These are phyloP conservation scores for Teleogryllus oceanicus DNA, from an alignment of 2,888 invertebrate genomes.

Conservation along the genomic window DNA sequence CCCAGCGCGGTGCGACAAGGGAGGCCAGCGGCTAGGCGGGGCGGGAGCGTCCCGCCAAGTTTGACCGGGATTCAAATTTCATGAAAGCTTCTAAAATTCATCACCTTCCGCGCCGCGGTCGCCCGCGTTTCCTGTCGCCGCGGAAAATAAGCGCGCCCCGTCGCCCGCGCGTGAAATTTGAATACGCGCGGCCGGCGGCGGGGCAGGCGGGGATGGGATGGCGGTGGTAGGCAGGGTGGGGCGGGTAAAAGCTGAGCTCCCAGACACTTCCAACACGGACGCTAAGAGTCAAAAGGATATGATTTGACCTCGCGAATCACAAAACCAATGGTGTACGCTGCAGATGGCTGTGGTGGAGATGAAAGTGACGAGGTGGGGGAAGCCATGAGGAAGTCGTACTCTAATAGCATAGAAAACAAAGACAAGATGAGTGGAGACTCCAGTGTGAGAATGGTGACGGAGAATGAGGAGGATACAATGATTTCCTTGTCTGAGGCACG, in stretches of 20 bases:
- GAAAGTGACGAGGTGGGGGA: too few species aligned
- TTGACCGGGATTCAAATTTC: slow-evolving; percentile 10
- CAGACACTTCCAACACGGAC: too few species aligned
- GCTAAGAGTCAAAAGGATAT: too few species aligned
- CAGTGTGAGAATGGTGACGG: too few species aligned
- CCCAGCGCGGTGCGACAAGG: background rate
- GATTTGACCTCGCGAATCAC: too few species aligned
- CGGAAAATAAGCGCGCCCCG: slow-evolving; percentile 6
- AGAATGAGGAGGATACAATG: too few species aligned
- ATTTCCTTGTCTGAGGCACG: too few species aligned
- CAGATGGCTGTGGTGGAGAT: too few species aligned
- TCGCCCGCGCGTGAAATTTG: background rate
- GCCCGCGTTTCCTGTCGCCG: slow-evolving; percentile 18
- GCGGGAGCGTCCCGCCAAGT: background rate
- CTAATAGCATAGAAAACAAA: too few species aligned
- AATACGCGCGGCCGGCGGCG: background rate
- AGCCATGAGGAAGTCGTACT: too few species aligned
- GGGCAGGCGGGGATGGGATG: background rate
- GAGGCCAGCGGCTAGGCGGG: background rate
- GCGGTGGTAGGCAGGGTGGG: background rate
- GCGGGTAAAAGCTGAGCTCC: background rate
- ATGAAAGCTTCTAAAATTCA: slow-evolving; percentile 9
- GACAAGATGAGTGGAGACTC: too few species aligned
- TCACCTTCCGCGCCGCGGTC: background rate
- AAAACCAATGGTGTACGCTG: too few species aligned